Evolutionary conservation across 1,140 invertebrate genomes (phyloP).

Genomic region (Marisa cornuarietis): DNA sequence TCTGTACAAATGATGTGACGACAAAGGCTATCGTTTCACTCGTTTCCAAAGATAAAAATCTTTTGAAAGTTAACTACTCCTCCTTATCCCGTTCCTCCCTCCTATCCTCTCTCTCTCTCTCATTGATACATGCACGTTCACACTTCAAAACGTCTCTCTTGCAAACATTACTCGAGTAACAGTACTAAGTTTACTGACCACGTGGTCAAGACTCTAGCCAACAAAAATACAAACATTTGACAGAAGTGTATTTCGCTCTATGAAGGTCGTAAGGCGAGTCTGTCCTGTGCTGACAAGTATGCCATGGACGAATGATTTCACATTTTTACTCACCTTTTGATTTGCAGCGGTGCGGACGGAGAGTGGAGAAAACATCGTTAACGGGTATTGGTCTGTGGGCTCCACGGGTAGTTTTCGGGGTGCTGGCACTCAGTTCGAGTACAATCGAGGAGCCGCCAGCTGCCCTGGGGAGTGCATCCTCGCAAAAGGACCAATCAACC

Average conservation of each 20-base stretch:
- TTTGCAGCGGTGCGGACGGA: conserved; percentile 30
- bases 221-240: conserved; percentile 11
- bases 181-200: too few relatives aligned
- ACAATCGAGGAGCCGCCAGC: conserved; percentile 29
- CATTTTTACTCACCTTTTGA: not conserved
- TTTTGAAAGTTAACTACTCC: not conserved
- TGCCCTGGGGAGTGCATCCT: conserved; percentile 54
- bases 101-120: conserved; percentile 1
- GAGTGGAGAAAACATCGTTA: conserved; percentile 25
- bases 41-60: not conserved
- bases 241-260: not conserved
- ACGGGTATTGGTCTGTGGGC: conserved; percentile 29
- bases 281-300: not conserved
- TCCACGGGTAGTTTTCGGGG: conserved; percentile 24
- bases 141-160: not conserved
- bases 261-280: not conserved
- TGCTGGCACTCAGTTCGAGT: conserved; percentile 47
- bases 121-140: not conserved
- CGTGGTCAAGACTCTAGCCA: not conserved
- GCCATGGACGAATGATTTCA: not conserved
- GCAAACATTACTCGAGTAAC: not conserved
- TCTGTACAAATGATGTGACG: too few relatives aligned
- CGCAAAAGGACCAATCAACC: conserved; percentile 46
- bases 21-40: too few relatives aligned
- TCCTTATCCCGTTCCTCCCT: not conserved